phyloP scores from a whole-genome alignment of 2,113 vertebrate genomes.

The Hymenochirus boettgeri region DNA sequence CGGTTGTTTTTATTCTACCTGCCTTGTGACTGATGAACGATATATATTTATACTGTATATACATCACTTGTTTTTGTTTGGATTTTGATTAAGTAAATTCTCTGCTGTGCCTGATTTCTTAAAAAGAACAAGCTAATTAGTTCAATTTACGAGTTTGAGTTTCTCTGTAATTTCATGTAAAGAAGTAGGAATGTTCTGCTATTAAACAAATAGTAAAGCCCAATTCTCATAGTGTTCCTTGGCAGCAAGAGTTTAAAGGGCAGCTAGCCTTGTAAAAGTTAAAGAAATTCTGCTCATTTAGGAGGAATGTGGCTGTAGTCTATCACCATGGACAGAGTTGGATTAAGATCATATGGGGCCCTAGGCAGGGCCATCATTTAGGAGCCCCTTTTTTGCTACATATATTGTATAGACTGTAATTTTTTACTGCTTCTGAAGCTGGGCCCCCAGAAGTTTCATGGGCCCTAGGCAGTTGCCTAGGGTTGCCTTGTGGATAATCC shows the following conservation, averaged over 20 bases:
- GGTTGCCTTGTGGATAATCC: too few species aligned
- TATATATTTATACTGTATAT: conserved; percentile 1
- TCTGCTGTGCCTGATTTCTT: background rate
- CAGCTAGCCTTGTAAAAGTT: background rate
- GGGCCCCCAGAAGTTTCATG: too few species aligned
- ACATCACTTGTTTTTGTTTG: background rate
- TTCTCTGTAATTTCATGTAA: background rate
- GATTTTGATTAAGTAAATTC: background rate
- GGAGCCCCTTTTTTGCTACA: too few species aligned
- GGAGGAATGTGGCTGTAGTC: background rate
- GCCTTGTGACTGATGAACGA: conserved; percentile 10
- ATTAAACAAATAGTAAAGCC: background rate
- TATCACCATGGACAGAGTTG: too few species aligned
- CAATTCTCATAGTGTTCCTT: background rate
- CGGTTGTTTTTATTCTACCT: conserved; percentile 11
- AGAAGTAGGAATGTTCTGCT: background rate
- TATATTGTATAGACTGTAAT: too few species aligned
- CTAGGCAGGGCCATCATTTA: too few species aligned
- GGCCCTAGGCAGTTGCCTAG: too few species aligned
- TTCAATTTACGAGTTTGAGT: background rate
- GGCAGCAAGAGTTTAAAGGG: background rate
- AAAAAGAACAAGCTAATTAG: conserved; percentile 5
- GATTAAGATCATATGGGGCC: too few species aligned
- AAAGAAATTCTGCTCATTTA: background rate
- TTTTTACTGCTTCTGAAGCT: too few species aligned